Percentiles rank a stretch among this genome's conserved stretches.
These are phyloP conservation scores for Erythrolamprus reginae DNA, from an alignment of 2,113 vertebrate species.

Conservation along the genomic window DNA sequence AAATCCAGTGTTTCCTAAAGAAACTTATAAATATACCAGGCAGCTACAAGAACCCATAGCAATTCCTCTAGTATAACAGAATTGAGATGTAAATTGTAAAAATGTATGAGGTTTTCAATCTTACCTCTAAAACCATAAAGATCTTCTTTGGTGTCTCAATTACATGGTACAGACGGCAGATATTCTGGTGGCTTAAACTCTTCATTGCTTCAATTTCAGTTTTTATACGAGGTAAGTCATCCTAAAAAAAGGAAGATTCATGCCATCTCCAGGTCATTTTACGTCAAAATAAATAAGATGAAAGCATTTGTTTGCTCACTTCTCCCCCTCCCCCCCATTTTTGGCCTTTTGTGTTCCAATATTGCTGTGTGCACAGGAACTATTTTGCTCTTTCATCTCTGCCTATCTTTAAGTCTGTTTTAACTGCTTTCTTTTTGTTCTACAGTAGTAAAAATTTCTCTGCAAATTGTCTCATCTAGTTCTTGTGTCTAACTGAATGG, in stretches of 20 bases:
- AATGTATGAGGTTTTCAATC: not conserved
- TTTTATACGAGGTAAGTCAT: conserved; percentile 88
- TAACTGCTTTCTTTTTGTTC: not conserved
- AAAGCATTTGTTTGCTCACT: not conserved
- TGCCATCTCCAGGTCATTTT: not conserved
- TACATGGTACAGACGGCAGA: conserved; percentile 90
- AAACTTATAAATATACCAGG: not conserved
- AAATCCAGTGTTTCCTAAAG: not conserved
- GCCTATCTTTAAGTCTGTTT: not conserved
- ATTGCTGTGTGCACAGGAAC: not conserved
- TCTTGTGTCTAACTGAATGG: not conserved
- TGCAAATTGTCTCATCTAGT: not conserved
- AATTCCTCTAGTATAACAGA: not conserved
- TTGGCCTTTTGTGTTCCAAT: not conserved
- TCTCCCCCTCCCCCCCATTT: no score
- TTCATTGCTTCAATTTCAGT: conserved; percentile 93
- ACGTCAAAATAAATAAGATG: not conserved
- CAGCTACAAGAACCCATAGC: not conserved
- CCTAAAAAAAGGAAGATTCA: conserved; percentile 65
- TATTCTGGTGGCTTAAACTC: conserved; percentile 87
- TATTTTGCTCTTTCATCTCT: not conserved
- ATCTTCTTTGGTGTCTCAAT: conserved; percentile 89
- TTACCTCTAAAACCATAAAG: conserved; percentile 92
- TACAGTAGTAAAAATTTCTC: not conserved
- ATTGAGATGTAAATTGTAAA: accelerated